Evolutionary conservation across 2,113 vertebrate species (phyloP).

Genomic region (Deroptyus accipitrinus): DNA sequence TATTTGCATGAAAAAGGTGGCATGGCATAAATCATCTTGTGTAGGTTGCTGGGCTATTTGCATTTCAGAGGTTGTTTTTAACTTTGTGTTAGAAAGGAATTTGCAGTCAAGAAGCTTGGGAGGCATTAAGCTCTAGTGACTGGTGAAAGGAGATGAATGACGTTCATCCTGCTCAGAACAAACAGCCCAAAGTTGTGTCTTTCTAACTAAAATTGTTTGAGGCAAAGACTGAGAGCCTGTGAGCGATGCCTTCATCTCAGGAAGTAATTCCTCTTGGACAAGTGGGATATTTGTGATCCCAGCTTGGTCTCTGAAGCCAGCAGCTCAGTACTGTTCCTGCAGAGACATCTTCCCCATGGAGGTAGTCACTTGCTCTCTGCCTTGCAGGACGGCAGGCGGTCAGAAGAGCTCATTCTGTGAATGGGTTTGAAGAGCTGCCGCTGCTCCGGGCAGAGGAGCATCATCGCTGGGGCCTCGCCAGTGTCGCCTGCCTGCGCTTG

Average conservation of each 20-base stretch:
- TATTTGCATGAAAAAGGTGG: constrained; percentile 39
- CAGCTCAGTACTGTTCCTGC: neutral
- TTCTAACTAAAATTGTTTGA: neutral
- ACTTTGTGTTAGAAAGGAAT: constrained; percentile 51
- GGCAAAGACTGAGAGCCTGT: neutral
- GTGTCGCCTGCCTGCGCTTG: neutral
- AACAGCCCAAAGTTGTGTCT: neutral
- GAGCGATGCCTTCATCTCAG: neutral
- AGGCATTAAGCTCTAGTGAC: neutral
- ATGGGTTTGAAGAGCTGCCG: neutral
- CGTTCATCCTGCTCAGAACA: neutral
- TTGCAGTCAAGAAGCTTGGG: constrained; percentile 15
- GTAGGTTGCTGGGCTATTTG: constrained; percentile 42
- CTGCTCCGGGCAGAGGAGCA: neutral
- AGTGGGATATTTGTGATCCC: neutral
- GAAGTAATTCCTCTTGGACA: neutral
- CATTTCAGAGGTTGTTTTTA: constrained; percentile 63
- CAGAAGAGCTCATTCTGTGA: accelerated
- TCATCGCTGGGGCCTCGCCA: accelerated
- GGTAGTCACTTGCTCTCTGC: accelerated
- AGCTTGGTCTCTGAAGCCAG: neutral
- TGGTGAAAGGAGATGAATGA: constrained; percentile 5
- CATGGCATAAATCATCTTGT: constrained; percentile 44
- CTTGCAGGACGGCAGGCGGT: accelerated
- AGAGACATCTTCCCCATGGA: accelerated